Evolutionary conservation across 1,140 invertebrate species (phyloP), one percentile per base, ranked within the genome.

Genomic region (Tetramorium simillimum): DNA sequence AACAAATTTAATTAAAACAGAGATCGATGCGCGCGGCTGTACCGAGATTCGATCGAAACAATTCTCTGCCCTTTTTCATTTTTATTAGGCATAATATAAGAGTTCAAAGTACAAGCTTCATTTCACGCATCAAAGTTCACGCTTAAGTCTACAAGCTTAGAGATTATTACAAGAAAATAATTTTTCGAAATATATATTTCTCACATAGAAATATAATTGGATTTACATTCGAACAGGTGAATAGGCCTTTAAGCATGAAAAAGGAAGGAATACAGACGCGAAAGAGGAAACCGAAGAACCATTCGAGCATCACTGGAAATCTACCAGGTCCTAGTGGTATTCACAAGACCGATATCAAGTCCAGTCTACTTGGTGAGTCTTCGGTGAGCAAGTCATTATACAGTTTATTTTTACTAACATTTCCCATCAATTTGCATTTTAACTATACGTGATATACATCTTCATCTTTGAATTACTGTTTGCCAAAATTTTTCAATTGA

Each of bases 261-360:
- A 99, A 99, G 95, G 98, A 99, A 84, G 98, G 98, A 10, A 99
- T 99, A 92, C 98, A 99, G 95, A 99, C 98, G 37, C 95, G 99
- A 62, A 99, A 99, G 93, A 96, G 99, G 82, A 99, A 99, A 94
- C 98, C 98, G 49, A 98, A 98, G 94, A 96, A 94, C 88, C 94
- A 95, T 24, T 84, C 94, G 1, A 88, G 51, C 0, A 90, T 92
- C n/a, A 37, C 77, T 21, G 91, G 91, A 76, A 90, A 72, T 73
- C 40, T 94, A 33, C 87, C 92, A 7, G 92, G 92, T 53, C 86
- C 93, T 0, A 93, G 92, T 85, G 93, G 92, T 43, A 86, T 94
- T 24, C 93, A 95, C 88, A 95, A 95, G 90, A 92, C 92, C 91
- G 95, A 95, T 91, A 93, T 94, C 86, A 95, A 95, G 86, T 91